Conservation (phyloP, 2,113 vertebrate species). For the Recurvirostra avosetta region DNA sequence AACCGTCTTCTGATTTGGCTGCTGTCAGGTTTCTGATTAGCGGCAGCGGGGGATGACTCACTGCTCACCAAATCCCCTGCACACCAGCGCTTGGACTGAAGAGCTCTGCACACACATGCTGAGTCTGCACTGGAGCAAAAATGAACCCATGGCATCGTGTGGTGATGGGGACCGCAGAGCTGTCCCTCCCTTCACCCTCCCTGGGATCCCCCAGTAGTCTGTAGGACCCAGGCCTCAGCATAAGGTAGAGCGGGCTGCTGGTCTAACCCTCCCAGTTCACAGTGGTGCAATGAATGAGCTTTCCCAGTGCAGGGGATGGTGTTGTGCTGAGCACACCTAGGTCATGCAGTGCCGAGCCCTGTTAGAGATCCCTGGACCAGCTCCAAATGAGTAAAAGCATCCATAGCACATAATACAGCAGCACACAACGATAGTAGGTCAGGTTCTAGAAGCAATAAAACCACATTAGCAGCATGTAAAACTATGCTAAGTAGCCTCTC, state of each 20-base stretch:
- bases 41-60: neutral
- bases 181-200: neutral
- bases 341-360: neutral
- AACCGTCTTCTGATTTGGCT: neutral
- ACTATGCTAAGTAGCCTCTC: conserved; percentile 39
- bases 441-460: conserved; percentile 52
- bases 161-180: neutral
- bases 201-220: neutral
- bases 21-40: neutral
- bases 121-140: neutral
- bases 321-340: neutral
- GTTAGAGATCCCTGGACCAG: conserved; percentile 7
- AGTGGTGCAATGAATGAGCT: neutral
- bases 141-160: neutral
- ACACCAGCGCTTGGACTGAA: neutral
- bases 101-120: rapidly evolving
- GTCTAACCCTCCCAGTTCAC: neutral
- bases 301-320: neutral
- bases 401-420: neutral
- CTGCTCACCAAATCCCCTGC: neutral
- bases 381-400: conserved; percentile 42
- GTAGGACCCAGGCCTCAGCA: neutral
- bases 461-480: conserved; percentile 42
- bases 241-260: neutral
- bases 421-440: neutral